Evolutionary conservation across 2,888 invertebrate genomes (phyloP).

Genomic region (Watsonalla cultraria): DNA sequence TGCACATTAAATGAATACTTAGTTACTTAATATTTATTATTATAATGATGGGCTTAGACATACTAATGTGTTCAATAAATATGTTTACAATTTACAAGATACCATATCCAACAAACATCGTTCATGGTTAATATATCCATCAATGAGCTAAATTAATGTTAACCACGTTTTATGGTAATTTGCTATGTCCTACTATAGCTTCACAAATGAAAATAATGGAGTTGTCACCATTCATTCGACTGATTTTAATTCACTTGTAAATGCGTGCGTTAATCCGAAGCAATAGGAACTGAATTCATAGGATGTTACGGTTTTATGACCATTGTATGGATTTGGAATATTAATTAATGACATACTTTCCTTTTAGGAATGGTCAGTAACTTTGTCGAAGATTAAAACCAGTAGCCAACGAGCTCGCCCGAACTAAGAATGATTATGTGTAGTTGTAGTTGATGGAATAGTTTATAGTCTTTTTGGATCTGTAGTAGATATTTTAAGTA

Average conservation of each 20-base stretch:
- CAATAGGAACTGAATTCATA: conserved; percentile 26
- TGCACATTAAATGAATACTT: too few species aligned
- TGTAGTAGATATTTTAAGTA: too few species aligned
- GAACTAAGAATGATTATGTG: too few species aligned
- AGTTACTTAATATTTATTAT: too few species aligned
- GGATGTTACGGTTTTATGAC: conserved; percentile 23
- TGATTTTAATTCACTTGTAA: conserved; percentile 51
- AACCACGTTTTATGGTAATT: conserved; percentile 53
- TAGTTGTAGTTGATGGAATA: too few species aligned
- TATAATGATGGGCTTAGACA: not conserved
- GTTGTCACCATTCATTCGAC: conserved; percentile 41
- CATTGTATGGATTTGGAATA: conserved; percentile 7
- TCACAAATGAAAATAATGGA: conserved; percentile 48
- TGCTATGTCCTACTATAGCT: conserved; percentile 32
- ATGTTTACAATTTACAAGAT: conserved; percentile 8
- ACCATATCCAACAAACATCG: conserved; percentile 12
- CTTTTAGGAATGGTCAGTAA: not conserved
- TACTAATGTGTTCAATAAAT: not conserved
- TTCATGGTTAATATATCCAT: conserved; percentile 23
- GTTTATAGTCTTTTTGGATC: too few species aligned
- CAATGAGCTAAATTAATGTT: conserved; percentile 52
- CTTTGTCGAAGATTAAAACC: too few species aligned
- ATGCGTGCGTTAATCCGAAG: conserved; percentile 25
- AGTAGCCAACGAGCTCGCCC: too few species aligned
- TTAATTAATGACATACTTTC: not conserved